Evolutionary conservation across 1,140 invertebrate species (phyloP).

Genomic region (Glossosoma conforme): DNA sequence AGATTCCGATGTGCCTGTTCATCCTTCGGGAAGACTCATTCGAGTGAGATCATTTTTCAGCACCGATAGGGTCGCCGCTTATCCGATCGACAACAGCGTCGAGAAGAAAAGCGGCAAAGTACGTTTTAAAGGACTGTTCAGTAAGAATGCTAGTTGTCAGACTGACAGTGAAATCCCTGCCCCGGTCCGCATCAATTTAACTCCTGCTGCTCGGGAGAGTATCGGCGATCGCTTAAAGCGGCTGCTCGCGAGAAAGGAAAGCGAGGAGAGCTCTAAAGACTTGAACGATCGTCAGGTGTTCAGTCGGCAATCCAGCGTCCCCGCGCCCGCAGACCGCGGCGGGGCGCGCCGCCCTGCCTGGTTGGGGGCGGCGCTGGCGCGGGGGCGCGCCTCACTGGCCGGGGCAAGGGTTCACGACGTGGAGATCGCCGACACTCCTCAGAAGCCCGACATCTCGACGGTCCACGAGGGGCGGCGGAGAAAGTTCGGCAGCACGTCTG

Average conservation of each 20-base stretch:
- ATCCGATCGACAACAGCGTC: background rate
- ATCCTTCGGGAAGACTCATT: too few relatives aligned
- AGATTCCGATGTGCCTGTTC: too few relatives aligned
- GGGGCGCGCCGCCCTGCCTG: slow-evolving; percentile 10
- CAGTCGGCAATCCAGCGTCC: slow-evolving; percentile 24
- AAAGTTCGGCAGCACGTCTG: slow-evolving; percentile 18
- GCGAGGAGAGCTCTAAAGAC: background rate
- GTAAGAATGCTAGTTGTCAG: slow-evolving; percentile 15
- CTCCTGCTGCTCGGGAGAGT: too few relatives aligned
- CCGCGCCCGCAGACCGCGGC: slow-evolving; percentile 2
- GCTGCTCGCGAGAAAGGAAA: too few relatives aligned
- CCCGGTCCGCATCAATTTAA: too few relatives aligned
- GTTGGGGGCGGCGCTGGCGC: slow-evolving; percentile 6
- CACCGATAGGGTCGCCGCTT: background rate
- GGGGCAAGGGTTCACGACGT: slow-evolving; percentile 22
- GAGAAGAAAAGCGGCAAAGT: background rate
- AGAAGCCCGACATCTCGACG: slow-evolving; percentile 1
- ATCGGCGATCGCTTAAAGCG: too few relatives aligned
- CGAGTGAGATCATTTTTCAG: background rate
- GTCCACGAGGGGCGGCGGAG: background rate
- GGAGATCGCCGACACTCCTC: slow-evolving; percentile 14
- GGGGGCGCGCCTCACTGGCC: slow-evolving; percentile 13
- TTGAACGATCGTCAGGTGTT: slow-evolving; percentile 27
- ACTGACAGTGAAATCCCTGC: slow-evolving; percentile 8
- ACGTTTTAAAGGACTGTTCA: slow-evolving; percentile 16